phyloP scores from a whole-genome alignment of 2,797 vertebrate genomes.

The Protosalanx chinensis region DNA sequence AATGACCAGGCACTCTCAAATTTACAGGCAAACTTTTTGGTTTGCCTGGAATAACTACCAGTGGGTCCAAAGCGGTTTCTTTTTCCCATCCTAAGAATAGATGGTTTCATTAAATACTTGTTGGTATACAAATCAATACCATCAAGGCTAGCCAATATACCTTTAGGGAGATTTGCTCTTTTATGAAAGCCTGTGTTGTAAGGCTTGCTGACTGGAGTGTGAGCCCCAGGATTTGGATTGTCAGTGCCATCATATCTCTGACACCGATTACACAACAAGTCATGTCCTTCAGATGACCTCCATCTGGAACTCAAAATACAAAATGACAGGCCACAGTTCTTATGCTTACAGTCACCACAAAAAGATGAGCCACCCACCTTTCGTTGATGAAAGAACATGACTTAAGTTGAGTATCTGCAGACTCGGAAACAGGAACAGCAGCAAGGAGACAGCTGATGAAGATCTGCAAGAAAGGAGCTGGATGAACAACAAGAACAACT shows the following conservation, averaged over 20 bases:
- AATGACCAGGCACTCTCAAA: constrained; percentile 37
- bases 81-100: constrained; percentile 44
- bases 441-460: constrained; percentile 64
- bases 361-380: constrained; percentile 42
- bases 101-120: too few relatives aligned
- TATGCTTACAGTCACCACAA: neutral
- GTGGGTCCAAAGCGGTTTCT: constrained; percentile 51
- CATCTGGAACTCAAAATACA: constrained; percentile 46
- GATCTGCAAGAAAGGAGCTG: constrained; percentile 39
- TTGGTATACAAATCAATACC: neutral
- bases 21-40: constrained; percentile 24
- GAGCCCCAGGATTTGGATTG: too few relatives aligned
- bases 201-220: constrained; percentile 12
- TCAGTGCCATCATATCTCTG: constrained; percentile 31
- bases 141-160: constrained; percentile 8
- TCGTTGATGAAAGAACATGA: constrained; percentile 56
- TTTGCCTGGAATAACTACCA: constrained; percentile 47
- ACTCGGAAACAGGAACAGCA: constrained; percentile 41
- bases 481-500: neutral
- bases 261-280: constrained; percentile 61
- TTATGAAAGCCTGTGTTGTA: constrained; percentile 7
- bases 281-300: constrained; percentile 62
- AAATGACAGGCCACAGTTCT: neutral
- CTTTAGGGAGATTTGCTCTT: constrained; percentile 18
- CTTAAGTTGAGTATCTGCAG: constrained; percentile 48